Conservation (phyloP, 92 coral and sea anemone species). For the Pocillopora grandis region DNA sequence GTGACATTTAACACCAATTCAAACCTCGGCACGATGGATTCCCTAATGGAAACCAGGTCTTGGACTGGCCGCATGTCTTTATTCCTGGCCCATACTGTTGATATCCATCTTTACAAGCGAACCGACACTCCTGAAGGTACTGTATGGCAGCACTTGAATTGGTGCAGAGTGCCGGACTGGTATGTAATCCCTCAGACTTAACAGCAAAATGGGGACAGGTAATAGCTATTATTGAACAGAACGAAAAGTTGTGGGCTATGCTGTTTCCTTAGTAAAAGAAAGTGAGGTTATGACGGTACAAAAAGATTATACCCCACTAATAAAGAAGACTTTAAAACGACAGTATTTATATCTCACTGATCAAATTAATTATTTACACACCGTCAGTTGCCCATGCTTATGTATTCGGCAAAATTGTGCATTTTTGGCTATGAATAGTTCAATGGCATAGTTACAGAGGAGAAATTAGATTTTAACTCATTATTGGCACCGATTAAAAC, state of each 20-base stretch:
- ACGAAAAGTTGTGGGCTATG: background rate
- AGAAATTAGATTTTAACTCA: no score
- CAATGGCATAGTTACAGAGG: no score
- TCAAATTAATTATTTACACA: no score
- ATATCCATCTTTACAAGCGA: slow-evolving; percentile 45
- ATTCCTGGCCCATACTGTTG: slow-evolving; percentile 47
- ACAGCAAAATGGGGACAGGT: slow-evolving; percentile 37
- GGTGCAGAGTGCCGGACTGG: slow-evolving; percentile 31
- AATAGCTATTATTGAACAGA: slow-evolving; percentile 12
- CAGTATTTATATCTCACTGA: no score
- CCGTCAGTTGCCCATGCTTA: no score
- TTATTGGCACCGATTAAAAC: no score
- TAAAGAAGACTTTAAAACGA: no score
- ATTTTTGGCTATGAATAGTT: no score
- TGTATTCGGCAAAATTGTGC: no score
- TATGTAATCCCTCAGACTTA: slow-evolving; percentile 34
- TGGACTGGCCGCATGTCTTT: slow-evolving; percentile 40
- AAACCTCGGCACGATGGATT: slow-evolving; percentile 57
- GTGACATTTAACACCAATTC: background rate
- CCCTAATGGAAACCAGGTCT: slow-evolving; percentile 46
- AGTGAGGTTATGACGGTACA: background rate
- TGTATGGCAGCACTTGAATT: slow-evolving; percentile 9
- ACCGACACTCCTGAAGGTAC: slow-evolving; percentile 41
- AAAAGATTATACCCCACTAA: no score
- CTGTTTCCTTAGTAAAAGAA: background rate